phyloP scores from a whole-genome alignment of 2,888 invertebrate genomes.

The Chrysolina americana region DNA sequence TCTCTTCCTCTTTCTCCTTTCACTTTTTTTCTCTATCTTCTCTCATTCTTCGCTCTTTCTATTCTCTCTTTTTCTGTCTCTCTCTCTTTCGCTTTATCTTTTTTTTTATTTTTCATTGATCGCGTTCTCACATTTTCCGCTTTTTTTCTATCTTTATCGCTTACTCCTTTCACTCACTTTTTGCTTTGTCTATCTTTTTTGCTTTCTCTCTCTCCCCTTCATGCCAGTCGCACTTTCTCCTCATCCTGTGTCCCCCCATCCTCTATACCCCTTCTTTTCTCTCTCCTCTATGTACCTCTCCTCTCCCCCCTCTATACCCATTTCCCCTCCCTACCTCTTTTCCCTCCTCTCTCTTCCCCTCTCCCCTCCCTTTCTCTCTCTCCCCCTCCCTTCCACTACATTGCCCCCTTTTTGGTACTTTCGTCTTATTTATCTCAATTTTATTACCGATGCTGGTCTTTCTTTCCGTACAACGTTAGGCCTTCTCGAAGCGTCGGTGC shows the following conservation, averaged over 20 bases:
- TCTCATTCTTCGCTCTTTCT: not conserved
- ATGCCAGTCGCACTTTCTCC: too few species aligned
- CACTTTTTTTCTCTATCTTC: not conserved
- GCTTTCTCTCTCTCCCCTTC: not conserved
- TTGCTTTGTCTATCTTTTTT: not conserved
- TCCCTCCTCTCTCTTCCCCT: not conserved
- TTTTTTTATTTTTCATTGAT: too few species aligned
- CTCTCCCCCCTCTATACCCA: not conserved
- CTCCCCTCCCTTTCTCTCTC: not conserved
- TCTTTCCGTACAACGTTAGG: slow-evolving; percentile 64
- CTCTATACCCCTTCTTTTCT: not conserved
- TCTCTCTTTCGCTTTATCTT: not conserved
- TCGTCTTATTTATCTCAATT: slow-evolving; percentile 60
- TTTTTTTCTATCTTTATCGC: too few species aligned
- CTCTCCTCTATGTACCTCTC: too few species aligned
- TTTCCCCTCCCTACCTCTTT: not conserved
- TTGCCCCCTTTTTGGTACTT: slow-evolving; percentile 32
- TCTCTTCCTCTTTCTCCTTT: too few species aligned
- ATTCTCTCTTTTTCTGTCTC: not conserved
- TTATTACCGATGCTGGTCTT: slow-evolving; percentile 66
- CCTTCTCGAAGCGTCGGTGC: slow-evolving; percentile 66
- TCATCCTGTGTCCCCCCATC: not conserved
- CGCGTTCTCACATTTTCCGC: too few species aligned
- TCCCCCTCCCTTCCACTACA: not conserved
- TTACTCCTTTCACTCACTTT: not conserved